These are phyloP conservation scores for Macrochelys suwanniensis DNA, from an alignment of 2,797 vertebrate species.

Conservation along the genomic window DNA sequence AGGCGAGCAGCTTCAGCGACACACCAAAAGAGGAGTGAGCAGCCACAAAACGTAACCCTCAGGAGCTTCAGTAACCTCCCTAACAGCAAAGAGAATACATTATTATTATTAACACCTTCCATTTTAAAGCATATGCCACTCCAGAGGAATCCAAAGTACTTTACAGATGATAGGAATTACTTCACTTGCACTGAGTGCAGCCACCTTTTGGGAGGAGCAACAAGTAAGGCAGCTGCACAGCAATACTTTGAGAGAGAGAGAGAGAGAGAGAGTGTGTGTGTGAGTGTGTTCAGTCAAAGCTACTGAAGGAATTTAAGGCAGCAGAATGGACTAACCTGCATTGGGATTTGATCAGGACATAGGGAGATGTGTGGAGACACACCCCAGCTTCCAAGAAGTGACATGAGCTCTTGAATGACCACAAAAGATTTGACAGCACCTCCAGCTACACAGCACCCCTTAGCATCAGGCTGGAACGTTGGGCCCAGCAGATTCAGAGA, in stretches of 20 bases:
- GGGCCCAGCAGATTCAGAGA: background rate
- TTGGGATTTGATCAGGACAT: background rate
- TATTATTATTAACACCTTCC: background rate
- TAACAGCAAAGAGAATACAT: rapidly evolving
- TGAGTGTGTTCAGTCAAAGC: background rate
- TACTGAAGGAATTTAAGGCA: background rate
- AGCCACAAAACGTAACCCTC: background rate
- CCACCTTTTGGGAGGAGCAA: background rate
- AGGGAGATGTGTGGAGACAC: background rate
- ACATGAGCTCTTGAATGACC: background rate
- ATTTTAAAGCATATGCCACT: background rate
- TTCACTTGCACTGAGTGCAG: rapidly evolving
- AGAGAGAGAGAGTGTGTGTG: too few species aligned
- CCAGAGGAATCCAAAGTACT: background rate
- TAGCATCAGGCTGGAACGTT: background rate
- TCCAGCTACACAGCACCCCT: background rate
- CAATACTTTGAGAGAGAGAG: too few species aligned
- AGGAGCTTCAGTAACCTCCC: background rate
- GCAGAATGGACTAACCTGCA: background rate
- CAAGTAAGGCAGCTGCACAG: background rate
- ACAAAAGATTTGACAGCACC: background rate
- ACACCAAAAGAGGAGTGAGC: background rate
- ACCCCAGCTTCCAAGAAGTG: background rate
- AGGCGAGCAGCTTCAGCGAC: background rate
- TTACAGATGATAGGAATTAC: background rate